Conservation (phyloP, 1,140 invertebrate species). For the Drosophila hydei region DNA sequence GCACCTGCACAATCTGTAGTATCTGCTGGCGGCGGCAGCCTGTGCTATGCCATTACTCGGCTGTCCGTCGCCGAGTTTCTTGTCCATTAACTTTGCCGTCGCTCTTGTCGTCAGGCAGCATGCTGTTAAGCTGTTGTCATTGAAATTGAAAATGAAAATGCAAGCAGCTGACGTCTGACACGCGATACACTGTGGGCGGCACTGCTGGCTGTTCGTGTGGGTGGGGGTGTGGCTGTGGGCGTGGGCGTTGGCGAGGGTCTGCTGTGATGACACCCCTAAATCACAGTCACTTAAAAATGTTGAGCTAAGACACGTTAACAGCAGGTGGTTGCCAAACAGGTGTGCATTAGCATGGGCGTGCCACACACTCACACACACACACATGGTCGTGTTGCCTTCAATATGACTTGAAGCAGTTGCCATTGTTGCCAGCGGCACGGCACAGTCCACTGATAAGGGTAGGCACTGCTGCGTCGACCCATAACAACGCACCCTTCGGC, state of each 20-base stretch:
- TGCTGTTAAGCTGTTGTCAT: constrained; percentile 79
- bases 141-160: constrained; percentile 76
- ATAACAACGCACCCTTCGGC: constrained; percentile 14
- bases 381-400: constrained; percentile 19
- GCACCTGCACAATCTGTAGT: constrained; percentile 18
- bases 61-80: constrained; percentile 47
- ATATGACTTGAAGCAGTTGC: constrained; percentile 20
- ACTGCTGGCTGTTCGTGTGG: no score
- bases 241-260: no score
- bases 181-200: constrained; percentile 36
- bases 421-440: constrained; percentile 16
- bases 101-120: constrained; percentile 56
- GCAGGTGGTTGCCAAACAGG: constrained; percentile 72
- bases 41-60: constrained; percentile 4
- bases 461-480: constrained; percentile 8
- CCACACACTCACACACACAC: background rate
- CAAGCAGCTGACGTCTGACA: constrained; percentile 78
- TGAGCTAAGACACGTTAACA: constrained; percentile 67
- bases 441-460: constrained; percentile 47
- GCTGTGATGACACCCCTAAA: constrained; percentile 56
- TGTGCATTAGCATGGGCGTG: constrained; percentile 45
- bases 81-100: constrained; percentile 73
- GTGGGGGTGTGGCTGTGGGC: background rate
- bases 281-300: constrained; percentile 81
- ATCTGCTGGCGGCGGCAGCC: background rate